phyloP scores from a whole-genome alignment of 2,888 invertebrate species.

The Drosophila infuscata region DNA sequence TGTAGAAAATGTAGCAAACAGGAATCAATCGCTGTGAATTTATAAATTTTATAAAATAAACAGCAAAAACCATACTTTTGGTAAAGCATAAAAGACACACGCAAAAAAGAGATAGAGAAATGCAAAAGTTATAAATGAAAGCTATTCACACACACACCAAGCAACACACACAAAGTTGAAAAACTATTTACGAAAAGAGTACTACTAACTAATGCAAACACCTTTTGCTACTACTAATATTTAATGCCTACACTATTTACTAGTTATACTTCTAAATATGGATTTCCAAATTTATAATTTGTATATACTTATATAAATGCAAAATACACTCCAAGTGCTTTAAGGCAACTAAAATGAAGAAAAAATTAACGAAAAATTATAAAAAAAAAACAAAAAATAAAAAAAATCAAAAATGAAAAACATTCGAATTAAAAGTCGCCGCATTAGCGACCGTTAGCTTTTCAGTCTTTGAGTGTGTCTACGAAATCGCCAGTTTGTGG shows the following conservation, averaged over 20 bases:
- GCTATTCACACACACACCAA: conserved; percentile 20
- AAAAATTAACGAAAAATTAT: conserved; percentile 53
- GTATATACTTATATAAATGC: conserved; percentile 75
- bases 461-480: conserved; percentile 34
- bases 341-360: conserved; percentile 70
- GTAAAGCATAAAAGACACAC: conserved; percentile 57
- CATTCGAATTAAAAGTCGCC: conserved; percentile 76
- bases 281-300: conserved; percentile 77
- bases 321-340: conserved; percentile 81
- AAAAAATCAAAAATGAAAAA: conserved; percentile 55
- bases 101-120: conserved; percentile 25
- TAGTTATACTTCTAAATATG: conserved; percentile 65
- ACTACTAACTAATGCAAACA: conserved; percentile 72
- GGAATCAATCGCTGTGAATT: conserved; percentile 24
- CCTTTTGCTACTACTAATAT: conserved; percentile 79
- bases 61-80: conserved; percentile 17
- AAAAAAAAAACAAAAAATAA: conserved; percentile 46
- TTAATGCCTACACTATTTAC: conserved; percentile 74
- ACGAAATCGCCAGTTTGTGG: conserved; percentile 84
- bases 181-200: conserved; percentile 70
- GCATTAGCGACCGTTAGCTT: background rate
- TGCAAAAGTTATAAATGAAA: conserved; percentile 41
- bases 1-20: conserved; percentile 46
- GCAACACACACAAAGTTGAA: conserved; percentile 66
- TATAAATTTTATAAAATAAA: conserved; percentile 26